A percentile compares a stretch with the other conserved stretches of the same genome.
Evolutionary conservation across 1,140 invertebrate genomes (phyloP).

Genomic region (Dryas iulia): DNA sequence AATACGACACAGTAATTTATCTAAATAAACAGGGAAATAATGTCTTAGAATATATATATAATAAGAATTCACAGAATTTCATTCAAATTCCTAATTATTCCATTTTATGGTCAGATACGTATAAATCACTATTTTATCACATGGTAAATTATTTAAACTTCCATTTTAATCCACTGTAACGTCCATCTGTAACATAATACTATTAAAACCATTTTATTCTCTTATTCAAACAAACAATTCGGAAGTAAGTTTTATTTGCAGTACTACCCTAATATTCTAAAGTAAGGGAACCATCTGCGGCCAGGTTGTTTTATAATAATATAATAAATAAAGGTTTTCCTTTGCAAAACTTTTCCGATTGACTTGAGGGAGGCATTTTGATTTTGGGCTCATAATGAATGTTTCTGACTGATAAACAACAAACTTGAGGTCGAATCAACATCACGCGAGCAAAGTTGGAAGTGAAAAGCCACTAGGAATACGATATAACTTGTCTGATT

Average conservation of each 20-base stretch:
- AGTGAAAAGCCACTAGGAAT: conserved; percentile 60
- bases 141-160: too few relatives aligned
- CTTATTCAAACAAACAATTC: background rate
- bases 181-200: background rate
- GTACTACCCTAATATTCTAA: background rate
- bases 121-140: too few relatives aligned
- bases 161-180: background rate
- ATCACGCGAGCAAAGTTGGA: conserved; percentile 59
- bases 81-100: too few relatives aligned
- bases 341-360: conserved; percentile 21
- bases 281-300: background rate
- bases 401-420: conserved; percentile 54
- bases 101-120: too few relatives aligned
- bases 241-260: background rate
- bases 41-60: background rate
- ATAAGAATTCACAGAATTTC: background rate
- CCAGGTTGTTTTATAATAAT: conserved; percentile 5
- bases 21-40: too few relatives aligned
- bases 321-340: conserved; percentile 23
- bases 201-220: background rate
- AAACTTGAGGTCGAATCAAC: conserved; percentile 60
- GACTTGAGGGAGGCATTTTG: conserved; percentile 26
- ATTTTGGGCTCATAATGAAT: conserved; percentile 52
- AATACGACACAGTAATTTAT: too few relatives aligned
- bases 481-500: conserved; percentile 68